A percentile compares a stretch with the other conserved stretches of the same genome.
Conservation (phyloP, 2,113 vertebrate species). For the Trinectes maculatus region DNA sequence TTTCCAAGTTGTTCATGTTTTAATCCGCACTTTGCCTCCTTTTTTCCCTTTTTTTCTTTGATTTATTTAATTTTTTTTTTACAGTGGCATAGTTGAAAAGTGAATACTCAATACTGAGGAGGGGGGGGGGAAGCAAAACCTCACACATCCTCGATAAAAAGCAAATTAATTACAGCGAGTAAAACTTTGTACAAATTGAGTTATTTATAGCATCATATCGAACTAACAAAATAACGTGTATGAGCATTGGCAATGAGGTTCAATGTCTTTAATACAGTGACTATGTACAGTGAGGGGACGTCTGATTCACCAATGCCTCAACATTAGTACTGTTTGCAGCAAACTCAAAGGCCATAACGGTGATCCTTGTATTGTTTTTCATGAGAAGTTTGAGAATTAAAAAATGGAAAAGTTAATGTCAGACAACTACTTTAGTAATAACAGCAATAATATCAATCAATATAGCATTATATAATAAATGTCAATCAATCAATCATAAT, state of each 20-base stretch:
- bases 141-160: constrained; percentile 78
- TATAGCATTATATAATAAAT: constrained; percentile 72
- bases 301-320: constrained; percentile 75
- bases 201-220: constrained; percentile 74
- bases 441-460: constrained; percentile 80
- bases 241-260: constrained; percentile 74
- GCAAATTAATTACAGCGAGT: constrained; percentile 78
- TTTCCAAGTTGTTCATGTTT: constrained; percentile 78
- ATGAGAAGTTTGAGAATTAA: constrained; percentile 64
- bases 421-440: constrained; percentile 73
- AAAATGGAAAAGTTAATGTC: constrained; percentile 73
- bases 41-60: constrained; percentile 55
- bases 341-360: constrained; percentile 86
- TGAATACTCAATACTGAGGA: constrained; percentile 80
- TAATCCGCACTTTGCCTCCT: constrained; percentile 76
- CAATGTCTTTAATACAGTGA: constrained; percentile 70
- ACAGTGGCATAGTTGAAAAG: constrained; percentile 84
- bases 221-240: constrained; percentile 75
- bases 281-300: constrained; percentile 75
- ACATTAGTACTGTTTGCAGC: constrained; percentile 78
- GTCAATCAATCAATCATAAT: constrained; percentile 75
- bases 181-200: constrained; percentile 79
- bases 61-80: constrained; percentile 70
- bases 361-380: constrained; percentile 78
- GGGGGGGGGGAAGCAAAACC: constrained; percentile 75